These are phyloP conservation scores for Eulithis prunata DNA, from an alignment of 2,888 invertebrate species.

Conservation along the genomic window DNA sequence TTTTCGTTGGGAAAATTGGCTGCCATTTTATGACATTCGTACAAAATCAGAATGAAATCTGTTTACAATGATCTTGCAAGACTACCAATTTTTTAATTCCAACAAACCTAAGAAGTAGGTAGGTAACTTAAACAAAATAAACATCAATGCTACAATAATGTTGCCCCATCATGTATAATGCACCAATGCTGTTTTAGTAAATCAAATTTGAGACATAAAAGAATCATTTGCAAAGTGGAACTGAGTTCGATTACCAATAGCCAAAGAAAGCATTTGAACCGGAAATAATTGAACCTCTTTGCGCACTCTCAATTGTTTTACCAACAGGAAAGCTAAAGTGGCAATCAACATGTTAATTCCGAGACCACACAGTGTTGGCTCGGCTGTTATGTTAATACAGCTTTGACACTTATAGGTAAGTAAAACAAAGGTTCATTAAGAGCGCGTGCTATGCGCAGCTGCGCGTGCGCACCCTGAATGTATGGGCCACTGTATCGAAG, in stretches of 20 bases:
- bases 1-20: too few relatives aligned
- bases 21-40: too few relatives aligned
- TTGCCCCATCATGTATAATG: too few relatives aligned
- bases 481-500: conserved; percentile 31
- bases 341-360: conserved; percentile 69
- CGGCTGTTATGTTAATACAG: conserved; percentile 46
- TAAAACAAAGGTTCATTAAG: conserved; percentile 56
- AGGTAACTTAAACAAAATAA: too few relatives aligned
- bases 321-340: conserved; percentile 67
- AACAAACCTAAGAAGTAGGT: too few relatives aligned
- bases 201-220: background rate
- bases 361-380: conserved; percentile 57
- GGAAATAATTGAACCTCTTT: conserved; percentile 25
- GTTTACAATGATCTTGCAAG: too few relatives aligned
- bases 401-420: conserved; percentile 47
- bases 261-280: conserved; percentile 7
- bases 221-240: conserved; percentile 6
- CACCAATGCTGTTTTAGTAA: background rate
- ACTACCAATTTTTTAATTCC: too few relatives aligned
- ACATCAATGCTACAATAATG: too few relatives aligned
- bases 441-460: conserved; percentile 75
- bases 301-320: conserved; percentile 32
- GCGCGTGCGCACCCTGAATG: conserved; percentile 48
- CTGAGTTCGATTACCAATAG: conserved; percentile 13
- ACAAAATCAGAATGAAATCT: too few relatives aligned